Percentiles rank a stretch among this genome's conserved stretches.
These are phyloP conservation scores for Glossophaga mutica DNA, from an alignment of 2,797 vertebrate species.

Conservation along the genomic window DNA sequence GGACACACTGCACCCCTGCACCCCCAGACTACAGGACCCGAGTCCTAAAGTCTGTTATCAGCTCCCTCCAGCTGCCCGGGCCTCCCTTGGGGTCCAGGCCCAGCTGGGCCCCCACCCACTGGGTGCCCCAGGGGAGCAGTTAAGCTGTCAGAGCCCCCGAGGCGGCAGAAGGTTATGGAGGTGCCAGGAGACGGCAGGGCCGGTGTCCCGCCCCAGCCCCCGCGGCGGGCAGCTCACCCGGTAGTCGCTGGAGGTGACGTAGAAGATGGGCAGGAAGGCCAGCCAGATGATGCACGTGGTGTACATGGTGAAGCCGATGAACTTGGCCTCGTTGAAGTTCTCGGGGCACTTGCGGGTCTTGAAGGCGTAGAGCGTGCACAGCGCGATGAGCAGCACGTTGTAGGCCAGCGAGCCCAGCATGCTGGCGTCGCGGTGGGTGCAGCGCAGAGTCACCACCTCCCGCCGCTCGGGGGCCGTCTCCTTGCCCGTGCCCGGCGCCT, in stretches of 20 bases:
- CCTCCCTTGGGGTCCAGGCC: background rate
- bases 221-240: conserved; percentile 85
- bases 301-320: conserved; percentile 99
- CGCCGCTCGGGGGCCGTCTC: conserved; percentile 92
- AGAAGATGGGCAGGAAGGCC: conserved; percentile 99
- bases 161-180: background rate
- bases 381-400: conserved; percentile 95
- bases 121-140: background rate
- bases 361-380: conserved; percentile 99
- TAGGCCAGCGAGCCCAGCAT: conserved; percentile 97
- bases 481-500: conserved; percentile 94
- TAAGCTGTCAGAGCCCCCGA: background rate
- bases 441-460: conserved; percentile 96
- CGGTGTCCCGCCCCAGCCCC: background rate
- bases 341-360: conserved; percentile 99
- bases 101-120: background rate
- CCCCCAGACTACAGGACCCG: background rate
- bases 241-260: conserved; percentile 98
- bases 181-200: background rate
- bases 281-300: conserved; percentile 99
- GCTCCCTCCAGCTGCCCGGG: background rate
- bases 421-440: conserved; percentile 95
- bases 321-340: conserved; percentile 99
- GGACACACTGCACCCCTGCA: background rate
- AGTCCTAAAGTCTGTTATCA: background rate